A percentile compares a stretch with the other conserved stretches of the same genome.
These are phyloP conservation scores for Clarias macrocephalus DNA, from an alignment of 2,113 vertebrate species.

Conservation along the genomic window DNA sequence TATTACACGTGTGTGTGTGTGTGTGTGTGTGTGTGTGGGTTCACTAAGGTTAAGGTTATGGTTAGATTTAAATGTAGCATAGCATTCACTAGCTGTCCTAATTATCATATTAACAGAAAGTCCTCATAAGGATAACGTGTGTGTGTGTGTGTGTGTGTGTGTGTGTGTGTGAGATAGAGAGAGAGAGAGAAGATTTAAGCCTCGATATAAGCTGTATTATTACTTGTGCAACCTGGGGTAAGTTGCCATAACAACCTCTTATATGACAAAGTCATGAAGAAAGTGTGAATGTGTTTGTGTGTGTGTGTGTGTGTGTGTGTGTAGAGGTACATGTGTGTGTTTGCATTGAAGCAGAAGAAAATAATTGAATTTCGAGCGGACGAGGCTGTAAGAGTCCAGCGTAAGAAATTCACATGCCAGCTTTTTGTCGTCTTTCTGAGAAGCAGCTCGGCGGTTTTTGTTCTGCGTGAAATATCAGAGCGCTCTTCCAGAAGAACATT, in stretches of 20 bases:
- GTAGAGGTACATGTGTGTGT: not conserved
- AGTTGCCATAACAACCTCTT: conserved; percentile 41
- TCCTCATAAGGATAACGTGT: not conserved
- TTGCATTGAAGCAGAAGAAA: not conserved
- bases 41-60: not conserved
- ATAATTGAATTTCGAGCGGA: not conserved
- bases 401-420: too few relatives aligned
- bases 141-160: conserved; percentile 14
- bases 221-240: conserved; percentile 28
- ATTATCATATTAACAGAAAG: not conserved
- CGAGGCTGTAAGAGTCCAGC: not conserved
- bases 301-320: conserved; percentile 6
- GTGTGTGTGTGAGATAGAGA: not conserved
- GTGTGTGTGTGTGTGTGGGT: not conserved
- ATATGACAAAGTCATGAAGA: conserved; percentile 32
- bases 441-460: not conserved
- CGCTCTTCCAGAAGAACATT: not conserved
- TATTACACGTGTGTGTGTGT: not conserved
- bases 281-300: not conserved
- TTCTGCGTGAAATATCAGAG: not conserved
- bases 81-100: not conserved
- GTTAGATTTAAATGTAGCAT: not conserved
- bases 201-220: not conserved
- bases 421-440: not conserved
- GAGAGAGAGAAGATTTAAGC: not conserved